These are phyloP conservation scores for Sinocyclocheilus maitianheensis DNA, from an alignment of 2,113 vertebrate genomes.

Conservation along the genomic window DNA sequence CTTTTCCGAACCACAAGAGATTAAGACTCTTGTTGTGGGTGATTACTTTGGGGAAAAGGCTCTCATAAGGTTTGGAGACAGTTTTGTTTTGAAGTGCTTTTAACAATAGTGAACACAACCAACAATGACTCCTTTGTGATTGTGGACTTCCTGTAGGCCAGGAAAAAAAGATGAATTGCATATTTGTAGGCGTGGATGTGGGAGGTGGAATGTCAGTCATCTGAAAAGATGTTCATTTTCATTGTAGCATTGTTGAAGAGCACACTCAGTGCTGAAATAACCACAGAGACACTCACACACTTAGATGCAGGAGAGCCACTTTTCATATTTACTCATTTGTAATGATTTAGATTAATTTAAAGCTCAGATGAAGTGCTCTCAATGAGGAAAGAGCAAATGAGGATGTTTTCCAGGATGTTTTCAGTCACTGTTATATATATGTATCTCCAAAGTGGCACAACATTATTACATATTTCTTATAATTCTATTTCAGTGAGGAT, in stretches of 20 bases:
- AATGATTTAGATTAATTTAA: neutral
- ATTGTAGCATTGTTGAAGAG: constrained; percentile 27
- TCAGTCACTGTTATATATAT: neutral
- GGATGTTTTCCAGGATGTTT: neutral
- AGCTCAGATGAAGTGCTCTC: neutral
- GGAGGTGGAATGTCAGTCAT: constrained; percentile 47
- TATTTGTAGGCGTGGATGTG: constrained; percentile 25
- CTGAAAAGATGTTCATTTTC: constrained; percentile 29
- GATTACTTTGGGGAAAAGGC: constrained; percentile 96
- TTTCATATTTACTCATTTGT: neutral
- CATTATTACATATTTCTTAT: constrained; percentile 11
- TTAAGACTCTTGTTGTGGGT: constrained; percentile 87
- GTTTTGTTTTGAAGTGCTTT: neutral
- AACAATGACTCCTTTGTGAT: constrained; percentile 3
- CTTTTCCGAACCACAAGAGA: constrained; percentile 82
- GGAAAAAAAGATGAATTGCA: neutral
- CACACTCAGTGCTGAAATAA: neutral
- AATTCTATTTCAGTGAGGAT: constrained; percentile 81
- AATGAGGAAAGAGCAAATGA: neutral
- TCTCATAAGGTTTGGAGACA: constrained; percentile 83
- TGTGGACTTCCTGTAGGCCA: neutral
- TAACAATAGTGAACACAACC: neutral
- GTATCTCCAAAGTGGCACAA: neutral
- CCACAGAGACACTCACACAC: neutral
- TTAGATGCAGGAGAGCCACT: neutral